phyloP scores from a whole-genome alignment of 2,797 vertebrate species.

The Ctenosaura bakeri region DNA sequence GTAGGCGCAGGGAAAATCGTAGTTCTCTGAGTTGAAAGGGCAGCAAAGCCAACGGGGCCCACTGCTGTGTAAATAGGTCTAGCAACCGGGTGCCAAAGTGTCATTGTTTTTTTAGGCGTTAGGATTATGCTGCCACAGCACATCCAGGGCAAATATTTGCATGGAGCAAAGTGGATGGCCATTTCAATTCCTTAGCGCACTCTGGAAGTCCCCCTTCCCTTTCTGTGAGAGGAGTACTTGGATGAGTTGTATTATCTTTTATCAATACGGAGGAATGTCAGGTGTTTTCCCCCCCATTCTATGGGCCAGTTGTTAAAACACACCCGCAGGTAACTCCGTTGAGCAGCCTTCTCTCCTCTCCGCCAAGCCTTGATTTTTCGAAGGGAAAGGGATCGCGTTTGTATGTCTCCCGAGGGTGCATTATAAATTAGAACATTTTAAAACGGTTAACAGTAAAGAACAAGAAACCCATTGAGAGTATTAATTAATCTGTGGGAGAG shows the following conservation, averaged over 20 bases:
- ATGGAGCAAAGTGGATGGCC: too few species aligned
- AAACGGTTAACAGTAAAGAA: neutral
- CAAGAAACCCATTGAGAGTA: neutral
- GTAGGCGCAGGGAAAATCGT: neutral
- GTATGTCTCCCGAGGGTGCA: neutral
- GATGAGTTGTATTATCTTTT: neutral
- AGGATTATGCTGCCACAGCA: too few species aligned
- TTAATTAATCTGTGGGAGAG: constrained; percentile 1
- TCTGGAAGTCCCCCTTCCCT: neutral
- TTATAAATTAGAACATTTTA: constrained; percentile 12
- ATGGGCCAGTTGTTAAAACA: neutral
- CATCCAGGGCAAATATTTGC: neutral
- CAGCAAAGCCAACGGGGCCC: neutral
- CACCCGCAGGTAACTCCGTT: neutral
- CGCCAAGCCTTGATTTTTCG: neutral
- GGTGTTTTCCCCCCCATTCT: neutral
- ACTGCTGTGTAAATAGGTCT: neutral
- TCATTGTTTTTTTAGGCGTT: neutral
- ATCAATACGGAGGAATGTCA: too few species aligned
- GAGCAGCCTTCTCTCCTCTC: too few species aligned
- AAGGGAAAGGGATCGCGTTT: neutral
- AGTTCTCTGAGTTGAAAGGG: neutral
- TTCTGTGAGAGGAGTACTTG: neutral
- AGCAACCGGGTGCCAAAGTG: neutral
- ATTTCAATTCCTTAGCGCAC: neutral